Evolutionary conservation across 2,113 vertebrate genomes (phyloP).

Genomic region (Megaptera novaeangliae): DNA sequence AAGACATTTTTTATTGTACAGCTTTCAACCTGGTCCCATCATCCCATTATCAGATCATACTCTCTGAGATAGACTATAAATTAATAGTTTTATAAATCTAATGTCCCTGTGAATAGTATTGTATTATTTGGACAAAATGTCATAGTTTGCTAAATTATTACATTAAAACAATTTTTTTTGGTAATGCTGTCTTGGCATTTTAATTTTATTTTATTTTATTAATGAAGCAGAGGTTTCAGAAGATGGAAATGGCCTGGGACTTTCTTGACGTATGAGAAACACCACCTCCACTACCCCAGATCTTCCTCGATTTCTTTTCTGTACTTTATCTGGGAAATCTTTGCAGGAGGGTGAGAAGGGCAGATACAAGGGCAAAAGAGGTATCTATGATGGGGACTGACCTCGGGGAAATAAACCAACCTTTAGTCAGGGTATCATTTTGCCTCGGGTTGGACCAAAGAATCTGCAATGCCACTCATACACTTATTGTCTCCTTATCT

Average conservation of each 20-base stretch:
- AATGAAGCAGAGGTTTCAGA: not conserved
- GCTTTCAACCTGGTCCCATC: not conserved
- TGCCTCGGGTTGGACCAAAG: not conserved
- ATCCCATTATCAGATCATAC: not conserved
- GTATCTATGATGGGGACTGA: too few relatives aligned
- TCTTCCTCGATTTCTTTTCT: not conserved
- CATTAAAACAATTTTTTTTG: not conserved
- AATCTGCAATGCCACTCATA: not conserved
- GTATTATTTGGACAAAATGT: not conserved
- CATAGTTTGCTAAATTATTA: not conserved
- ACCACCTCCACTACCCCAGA: not conserved
- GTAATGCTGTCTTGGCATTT: not conserved
- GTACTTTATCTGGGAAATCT: not conserved
- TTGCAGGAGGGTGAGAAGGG: not conserved
- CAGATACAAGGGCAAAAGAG: not conserved
- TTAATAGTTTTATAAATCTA: not conserved
- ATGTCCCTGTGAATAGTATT: not conserved
- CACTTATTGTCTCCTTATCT: not conserved
- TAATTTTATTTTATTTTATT: not conserved
- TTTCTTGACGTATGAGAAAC: not conserved
- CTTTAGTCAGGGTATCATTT: not conserved
- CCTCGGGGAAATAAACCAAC: not conserved
- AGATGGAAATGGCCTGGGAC: not conserved
- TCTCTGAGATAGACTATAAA: not conserved
- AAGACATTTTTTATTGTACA: not conserved